phyloP scores from a whole-genome alignment of 2,888 invertebrate species.

The Drosophila flavopinicola region DNA sequence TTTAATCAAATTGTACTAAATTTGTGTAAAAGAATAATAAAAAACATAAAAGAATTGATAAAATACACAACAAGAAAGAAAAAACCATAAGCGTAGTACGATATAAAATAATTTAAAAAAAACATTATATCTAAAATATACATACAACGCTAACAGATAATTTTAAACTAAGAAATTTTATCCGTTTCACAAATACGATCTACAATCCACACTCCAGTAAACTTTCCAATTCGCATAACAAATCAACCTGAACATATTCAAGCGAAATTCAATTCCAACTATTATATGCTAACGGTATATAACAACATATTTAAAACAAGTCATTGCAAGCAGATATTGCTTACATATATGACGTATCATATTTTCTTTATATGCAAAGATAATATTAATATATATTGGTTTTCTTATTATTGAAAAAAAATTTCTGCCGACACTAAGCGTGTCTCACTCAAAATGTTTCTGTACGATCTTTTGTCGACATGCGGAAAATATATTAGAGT shows the following conservation, averaged over 20 bases:
- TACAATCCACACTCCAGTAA: slow-evolving; percentile 39
- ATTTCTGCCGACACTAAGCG: background rate
- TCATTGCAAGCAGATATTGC: slow-evolving; percentile 50
- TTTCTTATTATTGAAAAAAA: slow-evolving; percentile 20
- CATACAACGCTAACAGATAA: slow-evolving; percentile 61
- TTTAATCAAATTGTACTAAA: slow-evolving; percentile 53
- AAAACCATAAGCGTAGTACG: slow-evolving; percentile 54
- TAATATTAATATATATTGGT: background rate
- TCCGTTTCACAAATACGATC: slow-evolving; percentile 57
- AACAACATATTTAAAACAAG: slow-evolving; percentile 51
- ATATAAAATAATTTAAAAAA: slow-evolving; percentile 45
- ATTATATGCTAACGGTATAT: slow-evolving; percentile 51
- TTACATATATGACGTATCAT: slow-evolving; percentile 10
- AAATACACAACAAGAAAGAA: slow-evolving; percentile 3
- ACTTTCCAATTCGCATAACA: slow-evolving; percentile 65
- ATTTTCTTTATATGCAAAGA: background rate
- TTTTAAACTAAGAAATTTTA: slow-evolving; percentile 53
- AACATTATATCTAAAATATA: slow-evolving; percentile 41
- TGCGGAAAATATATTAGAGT: slow-evolving; percentile 17
- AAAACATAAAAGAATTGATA: slow-evolving; percentile 10
- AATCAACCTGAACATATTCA: slow-evolving; percentile 43
- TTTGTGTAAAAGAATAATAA: slow-evolving; percentile 23
- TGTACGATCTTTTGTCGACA: background rate
- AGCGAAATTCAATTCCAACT: slow-evolving; percentile 44
- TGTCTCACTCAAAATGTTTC: background rate